These are phyloP conservation scores for Eulemur mongoz DNA, from an alignment of 2,797 vertebrate genomes.

Conservation along the genomic window DNA sequence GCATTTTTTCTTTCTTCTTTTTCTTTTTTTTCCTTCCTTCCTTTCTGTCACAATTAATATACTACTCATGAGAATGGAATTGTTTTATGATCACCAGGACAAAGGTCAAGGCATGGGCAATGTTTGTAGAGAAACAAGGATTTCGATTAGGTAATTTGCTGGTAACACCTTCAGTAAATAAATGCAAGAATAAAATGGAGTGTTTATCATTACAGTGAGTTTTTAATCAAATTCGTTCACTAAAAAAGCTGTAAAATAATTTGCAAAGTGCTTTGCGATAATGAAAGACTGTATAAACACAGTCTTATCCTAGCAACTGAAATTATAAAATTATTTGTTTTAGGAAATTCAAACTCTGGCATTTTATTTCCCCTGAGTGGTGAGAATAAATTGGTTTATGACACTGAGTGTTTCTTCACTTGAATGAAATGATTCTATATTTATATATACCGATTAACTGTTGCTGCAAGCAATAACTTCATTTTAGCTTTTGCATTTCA, in stretches of 20 bases:
- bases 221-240: constrained; percentile 35
- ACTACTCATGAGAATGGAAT: not conserved
- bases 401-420: not conserved
- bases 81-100: not conserved
- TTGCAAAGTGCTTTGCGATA: constrained; percentile 24
- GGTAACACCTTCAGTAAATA: constrained; percentile 19
- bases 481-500: constrained; percentile 47
- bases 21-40: not conserved
- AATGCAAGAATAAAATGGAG: not conserved
- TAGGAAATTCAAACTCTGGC: not conserved
- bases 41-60: not conserved
- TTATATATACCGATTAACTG: not conserved
- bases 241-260: constrained; percentile 58
- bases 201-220: not conserved
- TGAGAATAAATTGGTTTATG: constrained; percentile 49
- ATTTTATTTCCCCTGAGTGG: constrained; percentile 16
- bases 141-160: constrained; percentile 24
- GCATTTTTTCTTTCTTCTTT: not conserved
- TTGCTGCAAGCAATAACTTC: constrained; percentile 28
- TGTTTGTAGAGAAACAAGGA: not conserved
- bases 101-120: not conserved
- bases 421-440: constrained; percentile 10
- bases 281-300: constrained; percentile 10
- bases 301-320: constrained; percentile 38
- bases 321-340: constrained; percentile 50